These are phyloP conservation scores for Watsonalla cultraria DNA, from an alignment of 2,888 invertebrate species.

Conservation along the genomic window DNA sequence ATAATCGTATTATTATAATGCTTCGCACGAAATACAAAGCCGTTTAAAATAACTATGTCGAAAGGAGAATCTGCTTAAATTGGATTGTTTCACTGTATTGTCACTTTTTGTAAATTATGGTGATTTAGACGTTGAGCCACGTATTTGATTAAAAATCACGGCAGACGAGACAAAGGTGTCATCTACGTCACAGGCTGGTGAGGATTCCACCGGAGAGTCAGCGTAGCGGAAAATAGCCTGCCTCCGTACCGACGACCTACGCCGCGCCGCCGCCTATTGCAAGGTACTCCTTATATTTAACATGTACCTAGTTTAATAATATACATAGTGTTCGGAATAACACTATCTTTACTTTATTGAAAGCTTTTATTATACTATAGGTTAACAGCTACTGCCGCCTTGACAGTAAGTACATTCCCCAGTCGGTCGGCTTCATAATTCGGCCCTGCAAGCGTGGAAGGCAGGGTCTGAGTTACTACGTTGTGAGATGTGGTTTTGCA, in stretches of 20 bases:
- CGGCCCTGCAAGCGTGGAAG: too few relatives aligned
- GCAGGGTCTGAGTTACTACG: too few relatives aligned
- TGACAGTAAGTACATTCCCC: too few relatives aligned
- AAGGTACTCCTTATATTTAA: background rate
- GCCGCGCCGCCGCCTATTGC: background rate
- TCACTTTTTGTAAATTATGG: conserved; percentile 11
- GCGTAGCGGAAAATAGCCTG: conserved; percentile 48
- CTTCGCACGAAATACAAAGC: too few relatives aligned
- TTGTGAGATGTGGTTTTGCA: too few relatives aligned
- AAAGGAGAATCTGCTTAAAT: background rate
- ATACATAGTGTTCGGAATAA: too few relatives aligned
- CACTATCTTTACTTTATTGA: too few relatives aligned
- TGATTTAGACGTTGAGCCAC: conserved; percentile 11
- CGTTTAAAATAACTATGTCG: background rate
- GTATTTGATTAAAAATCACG: conserved; percentile 31
- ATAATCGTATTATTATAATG: background rate
- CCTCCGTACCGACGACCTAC: conserved; percentile 14
- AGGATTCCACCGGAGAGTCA: conserved; percentile 27
- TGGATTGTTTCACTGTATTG: background rate
- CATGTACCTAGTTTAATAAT: background rate
- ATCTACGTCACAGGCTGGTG: conserved; percentile 36
- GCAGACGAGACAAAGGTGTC: conserved; percentile 23
- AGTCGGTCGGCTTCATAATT: too few relatives aligned
- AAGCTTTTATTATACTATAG: too few relatives aligned
- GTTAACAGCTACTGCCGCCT: too few relatives aligned